phyloP scores from a whole-genome alignment of 2,888 invertebrate genomes.

The Thereva nobilitata region DNA sequence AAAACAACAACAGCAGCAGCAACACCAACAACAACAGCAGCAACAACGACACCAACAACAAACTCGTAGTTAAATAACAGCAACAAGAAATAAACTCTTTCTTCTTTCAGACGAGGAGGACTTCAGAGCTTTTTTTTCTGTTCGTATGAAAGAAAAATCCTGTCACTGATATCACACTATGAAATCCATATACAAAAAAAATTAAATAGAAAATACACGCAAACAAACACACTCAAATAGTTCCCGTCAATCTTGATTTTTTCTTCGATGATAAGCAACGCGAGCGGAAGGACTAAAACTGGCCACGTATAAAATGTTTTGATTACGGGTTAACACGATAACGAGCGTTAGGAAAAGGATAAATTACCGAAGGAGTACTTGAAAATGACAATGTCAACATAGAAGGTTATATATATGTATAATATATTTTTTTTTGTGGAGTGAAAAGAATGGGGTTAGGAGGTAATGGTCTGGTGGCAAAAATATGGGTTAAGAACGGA shows the following conservation, averaged over 20 bases:
- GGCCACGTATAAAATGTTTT: constrained; percentile 6
- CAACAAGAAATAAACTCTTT: constrained; percentile 12
- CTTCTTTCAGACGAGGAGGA: too few species aligned
- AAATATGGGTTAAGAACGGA: constrained; percentile 42
- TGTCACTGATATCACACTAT: constrained; percentile 22
- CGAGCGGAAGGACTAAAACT: constrained; percentile 5
- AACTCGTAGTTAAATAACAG: neutral
- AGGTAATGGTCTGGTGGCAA: constrained; percentile 37
- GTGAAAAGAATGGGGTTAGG: constrained; percentile 30
- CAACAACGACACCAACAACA: constrained; percentile 12
- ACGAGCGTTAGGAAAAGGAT: constrained; percentile 1
- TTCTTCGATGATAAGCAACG: constrained; percentile 15
- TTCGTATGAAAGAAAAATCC: constrained; percentile 14
- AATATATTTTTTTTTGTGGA: neutral
- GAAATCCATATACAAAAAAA: neutral
- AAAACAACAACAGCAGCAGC: neutral
- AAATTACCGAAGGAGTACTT: neutral
- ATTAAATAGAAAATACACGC: too few species aligned
- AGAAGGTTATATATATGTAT: neutral
- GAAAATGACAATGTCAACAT: too few species aligned
- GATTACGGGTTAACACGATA: constrained; percentile 11
- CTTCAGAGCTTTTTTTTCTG: neutral
- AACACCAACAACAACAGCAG: constrained; percentile 1
- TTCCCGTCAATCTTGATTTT: constrained; percentile 22
- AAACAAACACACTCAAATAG: constrained; percentile 15